Conservation (phyloP, 2,797 vertebrate species). For the Zenarchopterus dispar region DNA sequence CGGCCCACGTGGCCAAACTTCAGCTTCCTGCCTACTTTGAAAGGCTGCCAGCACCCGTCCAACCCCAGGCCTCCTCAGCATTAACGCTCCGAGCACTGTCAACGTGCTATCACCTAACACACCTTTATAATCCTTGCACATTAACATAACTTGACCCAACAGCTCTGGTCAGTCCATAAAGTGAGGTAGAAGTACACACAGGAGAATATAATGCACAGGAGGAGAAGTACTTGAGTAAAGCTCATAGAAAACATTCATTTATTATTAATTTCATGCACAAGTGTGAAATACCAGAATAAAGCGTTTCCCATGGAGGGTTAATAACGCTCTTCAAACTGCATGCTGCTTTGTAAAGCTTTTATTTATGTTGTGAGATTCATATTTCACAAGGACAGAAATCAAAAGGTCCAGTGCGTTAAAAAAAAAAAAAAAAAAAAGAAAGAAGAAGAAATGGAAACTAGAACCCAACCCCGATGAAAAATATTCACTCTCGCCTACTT, state of each 20-base stretch:
- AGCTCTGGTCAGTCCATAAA: conserved; percentile 70
- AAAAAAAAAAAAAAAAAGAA: too few relatives aligned
- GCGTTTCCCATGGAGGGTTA: neutral
- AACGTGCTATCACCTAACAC: conserved; percentile 66
- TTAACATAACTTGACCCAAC: conserved; percentile 67
- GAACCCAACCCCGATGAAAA: too few relatives aligned
- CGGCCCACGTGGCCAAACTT: conserved; percentile 11
- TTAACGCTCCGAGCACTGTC: conserved; percentile 56
- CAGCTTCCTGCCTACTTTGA: conserved; percentile 6
- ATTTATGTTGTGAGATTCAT: neutral
- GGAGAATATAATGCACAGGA: conserved; percentile 1
- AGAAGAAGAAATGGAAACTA: too few relatives aligned
- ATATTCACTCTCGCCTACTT: too few relatives aligned
- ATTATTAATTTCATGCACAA: too few relatives aligned
- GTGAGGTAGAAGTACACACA: conserved; percentile 20
- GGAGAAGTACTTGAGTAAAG: neutral
- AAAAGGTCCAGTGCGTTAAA: neutral
- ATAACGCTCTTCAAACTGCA: neutral
- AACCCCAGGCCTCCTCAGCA: conserved; percentile 20
- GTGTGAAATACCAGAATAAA: neutral
- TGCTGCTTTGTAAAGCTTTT: neutral
- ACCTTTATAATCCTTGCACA: conserved; percentile 58
- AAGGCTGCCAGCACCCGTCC: conserved; percentile 31
- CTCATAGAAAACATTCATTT: neutral
- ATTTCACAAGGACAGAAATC: neutral